These are phyloP conservation scores for Drosophila mayri DNA, from an alignment of 1,140 invertebrate genomes.

Conservation along the genomic window DNA sequence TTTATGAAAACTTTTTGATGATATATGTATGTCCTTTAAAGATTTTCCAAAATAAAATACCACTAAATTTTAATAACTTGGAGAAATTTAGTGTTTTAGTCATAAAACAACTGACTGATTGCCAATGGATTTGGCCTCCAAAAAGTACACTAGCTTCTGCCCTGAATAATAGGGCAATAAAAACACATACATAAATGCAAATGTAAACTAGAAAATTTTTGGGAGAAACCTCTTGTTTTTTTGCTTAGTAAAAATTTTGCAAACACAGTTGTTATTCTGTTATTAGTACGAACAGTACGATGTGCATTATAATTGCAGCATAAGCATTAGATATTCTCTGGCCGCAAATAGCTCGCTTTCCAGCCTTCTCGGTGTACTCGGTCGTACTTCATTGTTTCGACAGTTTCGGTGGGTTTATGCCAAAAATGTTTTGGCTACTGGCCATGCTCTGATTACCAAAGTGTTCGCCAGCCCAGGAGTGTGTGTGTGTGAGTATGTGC, in stretches of 20 bases:
- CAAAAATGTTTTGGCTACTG: slow-evolving; percentile 51
- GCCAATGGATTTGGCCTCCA: neutral
- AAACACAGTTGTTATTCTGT: slow-evolving; percentile 41
- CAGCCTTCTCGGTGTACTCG: neutral
- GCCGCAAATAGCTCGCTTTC: slow-evolving; percentile 60
- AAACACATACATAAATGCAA: neutral
- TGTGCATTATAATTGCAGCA: slow-evolving; percentile 30
- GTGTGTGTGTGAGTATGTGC: slow-evolving; percentile 5
- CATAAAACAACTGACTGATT: slow-evolving; percentile 7
- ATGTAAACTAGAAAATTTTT: neutral
- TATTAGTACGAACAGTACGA: slow-evolving; percentile 13
- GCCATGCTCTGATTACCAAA: slow-evolving; percentile 48
- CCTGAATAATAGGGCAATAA: neutral
- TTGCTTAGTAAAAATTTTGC: slow-evolving; percentile 8
- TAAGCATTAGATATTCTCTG: slow-evolving; percentile 21
- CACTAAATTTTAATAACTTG: neutral
- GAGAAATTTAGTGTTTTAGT: neutral
- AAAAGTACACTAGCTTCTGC: neutral
- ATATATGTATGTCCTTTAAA: neutral
- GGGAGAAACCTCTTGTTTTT: slow-evolving; percentile 2
- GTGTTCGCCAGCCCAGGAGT: slow-evolving; percentile 13
- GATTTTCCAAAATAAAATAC: neutral
- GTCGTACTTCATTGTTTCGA: slow-evolving; percentile 57
- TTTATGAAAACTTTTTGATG: slow-evolving; percentile 9
- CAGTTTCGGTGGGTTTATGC: slow-evolving; percentile 42